Base-by-base conservation (phyloP, 2,113 vertebrate genomes). In the Misgurnus mizolepis region DNA sequence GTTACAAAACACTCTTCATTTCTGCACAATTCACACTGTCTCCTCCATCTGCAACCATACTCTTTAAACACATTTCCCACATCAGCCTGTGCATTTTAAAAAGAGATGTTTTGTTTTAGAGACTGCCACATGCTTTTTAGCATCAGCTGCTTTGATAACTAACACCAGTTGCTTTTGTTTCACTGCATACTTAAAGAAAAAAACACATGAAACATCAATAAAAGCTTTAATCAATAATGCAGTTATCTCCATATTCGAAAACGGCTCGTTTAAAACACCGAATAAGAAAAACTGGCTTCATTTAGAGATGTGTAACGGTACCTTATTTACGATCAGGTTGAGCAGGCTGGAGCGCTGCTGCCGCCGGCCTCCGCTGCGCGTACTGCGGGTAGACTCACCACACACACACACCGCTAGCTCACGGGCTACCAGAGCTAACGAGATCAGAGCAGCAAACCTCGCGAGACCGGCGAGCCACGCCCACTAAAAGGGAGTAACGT, bases 151-250 rank as follows among this genome's bases (percentile, higher is more conserved):
- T 76, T 76, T 64, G 8, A 50, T 76, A 64, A 76, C 43, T 62
- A 62, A 76, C 73, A 76, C 73, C 60, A 76, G 73, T 76, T 76
- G 73, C 73, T 64, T 76, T 64, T 76, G 58, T 76, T 50, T 64
- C 6, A 76, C 73, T 39, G 22, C 22, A 41, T 64, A 76, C 73
- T 76, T 76, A 34, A 22, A 22, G 12, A 0, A 64, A 11, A 39
- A 15, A 64, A 76, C 18, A 49, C 3, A 14, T 14, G 14, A 64
- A 76, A 76, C 60, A 76, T 17, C 14, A 34, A 17, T 64, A 39
- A 39, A 50, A 64, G 60, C 56, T 12, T 1, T 64, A 34, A 27
- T 15, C 3, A 64, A 64, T 34, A 15, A 7, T 22, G 3, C 18
- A 4, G 4, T 15, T 60, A 45, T 61, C 40, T 3, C 6, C 4